Conservation (phyloP, 2,797 vertebrate genomes). For the Setipinna tenuifilis region DNA sequence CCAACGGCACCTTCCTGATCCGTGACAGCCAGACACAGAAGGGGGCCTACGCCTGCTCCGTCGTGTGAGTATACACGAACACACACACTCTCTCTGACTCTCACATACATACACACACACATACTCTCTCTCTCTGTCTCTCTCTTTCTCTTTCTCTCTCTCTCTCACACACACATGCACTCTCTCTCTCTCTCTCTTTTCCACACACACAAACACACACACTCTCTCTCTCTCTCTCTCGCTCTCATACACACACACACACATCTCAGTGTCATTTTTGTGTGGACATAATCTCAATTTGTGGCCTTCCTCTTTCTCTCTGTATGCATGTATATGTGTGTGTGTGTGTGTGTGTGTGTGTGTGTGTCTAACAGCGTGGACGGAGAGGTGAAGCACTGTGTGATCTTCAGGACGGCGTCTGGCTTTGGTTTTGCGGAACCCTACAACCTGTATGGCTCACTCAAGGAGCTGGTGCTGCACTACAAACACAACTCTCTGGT, state of each 20-base stretch:
- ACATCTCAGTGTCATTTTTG: too few relatives aligned
- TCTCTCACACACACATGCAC: too few relatives aligned
- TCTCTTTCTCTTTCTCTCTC: too few relatives aligned
- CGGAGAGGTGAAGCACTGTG: constrained; percentile 90
- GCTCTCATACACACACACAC: too few relatives aligned
- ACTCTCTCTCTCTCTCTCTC: too few relatives aligned
- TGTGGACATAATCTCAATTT: too few relatives aligned
- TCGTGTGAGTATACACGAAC: constrained; percentile 82
- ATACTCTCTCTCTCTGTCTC: too few relatives aligned
- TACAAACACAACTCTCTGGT: constrained; percentile 90
- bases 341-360: not conserved
- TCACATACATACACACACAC: not conserved
- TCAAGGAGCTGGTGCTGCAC: constrained; percentile 91
- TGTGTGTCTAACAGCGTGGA: constrained; percentile 75
- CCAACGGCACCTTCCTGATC: constrained; percentile 90
- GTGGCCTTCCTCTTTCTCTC: not conserved
- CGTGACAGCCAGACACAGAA: constrained; percentile 89
- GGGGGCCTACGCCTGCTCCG: constrained; percentile 92
- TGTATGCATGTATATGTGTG: not conserved
- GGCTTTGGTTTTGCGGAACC: constrained; percentile 92
- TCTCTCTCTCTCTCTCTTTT: too few relatives aligned
- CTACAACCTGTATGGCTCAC: constrained; percentile 88
- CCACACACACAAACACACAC: too few relatives aligned
- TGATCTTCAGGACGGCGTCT: constrained; percentile 88
- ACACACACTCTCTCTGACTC: not conserved